Base-by-base conservation (phyloP, 1,140 invertebrate species). In the Gryllus bimaculatus region DNA sequence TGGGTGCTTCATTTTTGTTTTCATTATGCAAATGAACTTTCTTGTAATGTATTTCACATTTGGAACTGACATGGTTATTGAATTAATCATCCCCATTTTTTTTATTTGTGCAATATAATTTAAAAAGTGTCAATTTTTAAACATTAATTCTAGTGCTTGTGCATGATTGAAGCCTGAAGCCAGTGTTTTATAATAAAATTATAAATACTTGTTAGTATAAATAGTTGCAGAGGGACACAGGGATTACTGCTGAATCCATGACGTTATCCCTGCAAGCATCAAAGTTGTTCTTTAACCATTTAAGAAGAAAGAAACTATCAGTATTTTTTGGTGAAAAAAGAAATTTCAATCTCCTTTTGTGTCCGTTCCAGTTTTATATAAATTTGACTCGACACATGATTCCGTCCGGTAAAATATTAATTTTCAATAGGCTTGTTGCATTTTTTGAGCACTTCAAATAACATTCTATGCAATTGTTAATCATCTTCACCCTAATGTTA, bases 371-470 rank as follows among this genome's bases (percentile, higher is more conserved):
- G 54, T 66, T 10, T 66, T 66, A 13, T 66, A 66, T 66, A 66
- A 66, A 66, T 66, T 66, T 66, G 54, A 66, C 54, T 66, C 54
- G 10, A 66, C 54, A 66, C 54, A 13, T 66, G 54, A 66, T 66
- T 66, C 54, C 54, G 54, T 66, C 54, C 54, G 54, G 54, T 66
- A 7, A 66, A 66, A 66, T 10, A 18, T 66, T 66, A 66, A 66
- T 66, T 66, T 66, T 66, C 54, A 66, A 66, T 66, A 66, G 54
- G 54, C 54, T 66, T 66, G 54, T 66, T 66, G 54, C 54, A 66
- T 66, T 66, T 66, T 66, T 66, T 10, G 18, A 13, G 54, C 54
- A 10, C 54, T 18, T 66, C 54, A 66, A 66, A 66, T 66, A 66
- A 18, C 54, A 66, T 66, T 66, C 54, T 66, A 66, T 66, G 54